These are phyloP conservation scores for Chelmon rostratus DNA, from an alignment of 2,797 vertebrate genomes.

Conservation along the genomic window DNA sequence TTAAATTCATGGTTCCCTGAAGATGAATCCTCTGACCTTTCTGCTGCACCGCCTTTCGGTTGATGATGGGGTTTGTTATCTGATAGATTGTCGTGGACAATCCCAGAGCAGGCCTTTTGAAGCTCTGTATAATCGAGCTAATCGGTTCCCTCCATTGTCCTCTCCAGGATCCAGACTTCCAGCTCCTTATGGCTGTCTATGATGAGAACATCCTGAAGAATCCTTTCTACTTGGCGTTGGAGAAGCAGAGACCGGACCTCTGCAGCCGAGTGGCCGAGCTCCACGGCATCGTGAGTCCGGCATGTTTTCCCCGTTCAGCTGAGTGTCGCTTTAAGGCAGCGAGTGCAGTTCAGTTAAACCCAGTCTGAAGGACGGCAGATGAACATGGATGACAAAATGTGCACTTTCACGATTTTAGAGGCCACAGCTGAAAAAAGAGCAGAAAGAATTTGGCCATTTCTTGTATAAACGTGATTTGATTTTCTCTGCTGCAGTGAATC, in stretches of 20 bases:
- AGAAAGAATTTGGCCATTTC: no score
- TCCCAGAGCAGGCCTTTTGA: neutral
- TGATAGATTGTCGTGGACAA: no score
- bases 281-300: constrained; percentile 92
- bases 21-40: neutral
- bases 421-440: no score
- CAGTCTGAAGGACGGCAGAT: no score
- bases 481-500: no score
- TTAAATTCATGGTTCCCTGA: neutral
- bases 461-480: no score
- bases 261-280: constrained; percentile 90
- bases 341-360: no score
- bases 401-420: no score
- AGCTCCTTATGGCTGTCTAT: constrained; percentile 97
- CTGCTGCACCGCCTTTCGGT: neutral
- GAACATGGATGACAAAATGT: no score
- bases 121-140: neutral
- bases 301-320: neutral
- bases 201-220: constrained; percentile 98
- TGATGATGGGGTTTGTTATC: neutral
- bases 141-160: neutral
- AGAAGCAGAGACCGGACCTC: constrained; percentile 93
- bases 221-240: constrained; percentile 94
- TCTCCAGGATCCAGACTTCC: constrained; percentile 70
- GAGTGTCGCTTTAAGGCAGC: no score